Conservation (phyloP, 2,888 invertebrate species). For the Drosophila atroscutellata region DNA sequence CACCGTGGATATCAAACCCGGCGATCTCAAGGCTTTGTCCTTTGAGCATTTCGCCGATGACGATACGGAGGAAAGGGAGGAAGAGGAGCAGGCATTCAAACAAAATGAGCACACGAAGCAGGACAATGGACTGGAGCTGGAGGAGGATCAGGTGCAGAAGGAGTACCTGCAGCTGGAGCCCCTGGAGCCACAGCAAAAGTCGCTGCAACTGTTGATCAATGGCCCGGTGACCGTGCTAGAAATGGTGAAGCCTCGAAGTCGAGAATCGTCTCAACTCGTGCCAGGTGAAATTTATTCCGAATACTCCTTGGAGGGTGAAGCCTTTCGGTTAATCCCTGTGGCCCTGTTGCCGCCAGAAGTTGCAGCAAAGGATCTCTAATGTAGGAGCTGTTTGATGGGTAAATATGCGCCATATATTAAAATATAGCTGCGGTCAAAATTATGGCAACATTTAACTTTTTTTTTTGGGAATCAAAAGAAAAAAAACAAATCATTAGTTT, state of each 20-base stretch:
- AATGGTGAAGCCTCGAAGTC: constrained; percentile 38
- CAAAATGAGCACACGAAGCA: neutral
- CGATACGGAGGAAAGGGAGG: neutral
- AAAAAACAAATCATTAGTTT: neutral
- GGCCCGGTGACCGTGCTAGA: constrained; percentile 50
- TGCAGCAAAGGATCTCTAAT: constrained; percentile 24
- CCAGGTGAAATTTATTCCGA: constrained; percentile 36
- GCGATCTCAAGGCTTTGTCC: constrained; percentile 26
- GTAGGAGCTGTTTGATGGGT: neutral
- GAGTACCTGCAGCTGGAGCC: neutral
- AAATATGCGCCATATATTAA: neutral
- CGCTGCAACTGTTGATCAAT: neutral
- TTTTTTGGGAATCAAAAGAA: neutral
- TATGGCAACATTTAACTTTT: neutral
- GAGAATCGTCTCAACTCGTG: constrained; percentile 11
- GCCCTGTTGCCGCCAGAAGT: constrained; percentile 31
- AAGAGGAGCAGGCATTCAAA: neutral
- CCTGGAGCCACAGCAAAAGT: neutral
- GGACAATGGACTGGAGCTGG: neutral
- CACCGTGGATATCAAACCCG: constrained; percentile 13
- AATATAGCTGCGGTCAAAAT: neutral
- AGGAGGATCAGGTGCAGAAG: neutral
- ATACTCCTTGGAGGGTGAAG: constrained; percentile 45
- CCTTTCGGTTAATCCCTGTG: constrained; percentile 48
- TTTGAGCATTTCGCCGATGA: constrained; percentile 32